phyloP scores from a whole-genome alignment of 2,888 invertebrate genomes.

The Drosophila gaucha region DNA sequence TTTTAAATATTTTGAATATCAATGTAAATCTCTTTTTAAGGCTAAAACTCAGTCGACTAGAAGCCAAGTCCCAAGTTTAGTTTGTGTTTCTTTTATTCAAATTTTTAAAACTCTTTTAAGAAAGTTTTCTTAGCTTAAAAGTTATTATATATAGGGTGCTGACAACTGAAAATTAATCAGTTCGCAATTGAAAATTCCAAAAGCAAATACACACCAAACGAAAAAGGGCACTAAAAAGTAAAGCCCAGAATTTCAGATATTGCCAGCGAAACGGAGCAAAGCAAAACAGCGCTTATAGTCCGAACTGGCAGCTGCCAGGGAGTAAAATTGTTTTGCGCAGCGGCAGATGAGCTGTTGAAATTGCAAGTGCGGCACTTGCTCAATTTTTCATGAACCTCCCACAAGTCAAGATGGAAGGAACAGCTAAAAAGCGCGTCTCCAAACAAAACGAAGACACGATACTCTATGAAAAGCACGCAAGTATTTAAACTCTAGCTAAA shows the following conservation, averaged over 20 bases:
- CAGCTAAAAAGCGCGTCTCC: not conserved
- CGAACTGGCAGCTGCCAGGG: slow-evolving; percentile 47
- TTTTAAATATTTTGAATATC: no score
- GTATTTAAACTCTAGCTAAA: not conserved
- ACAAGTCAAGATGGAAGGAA: slow-evolving; percentile 45
- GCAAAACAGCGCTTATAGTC: not conserved
- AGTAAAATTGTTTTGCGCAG: slow-evolving; percentile 68
- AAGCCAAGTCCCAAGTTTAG: no score
- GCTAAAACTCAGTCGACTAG: no score
- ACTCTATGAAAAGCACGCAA: slow-evolving; percentile 8
- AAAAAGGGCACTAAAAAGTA: slow-evolving; percentile 8
- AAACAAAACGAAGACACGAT: slow-evolving; percentile 20
- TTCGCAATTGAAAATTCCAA: slow-evolving; percentile 38
- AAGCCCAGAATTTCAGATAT: slow-evolving; percentile 2
- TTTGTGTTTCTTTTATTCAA: no score
- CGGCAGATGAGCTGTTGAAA: slow-evolving; percentile 78
- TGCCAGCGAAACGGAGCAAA: not conserved
- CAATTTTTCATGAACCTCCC: slow-evolving; percentile 78
- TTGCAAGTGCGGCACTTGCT: slow-evolving; percentile 77
- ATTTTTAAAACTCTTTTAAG: not conserved
- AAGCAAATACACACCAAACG: slow-evolving; percentile 1
- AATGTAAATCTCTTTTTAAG: not conserved
- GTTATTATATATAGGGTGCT: not conserved
- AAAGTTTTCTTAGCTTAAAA: not conserved
- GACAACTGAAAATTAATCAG: slow-evolving; percentile 50